Percentiles rank a stretch among this genome's conserved stretches.
Conservation (phyloP, 2,113 vertebrate species). For the Orthonyx spaldingii region DNA sequence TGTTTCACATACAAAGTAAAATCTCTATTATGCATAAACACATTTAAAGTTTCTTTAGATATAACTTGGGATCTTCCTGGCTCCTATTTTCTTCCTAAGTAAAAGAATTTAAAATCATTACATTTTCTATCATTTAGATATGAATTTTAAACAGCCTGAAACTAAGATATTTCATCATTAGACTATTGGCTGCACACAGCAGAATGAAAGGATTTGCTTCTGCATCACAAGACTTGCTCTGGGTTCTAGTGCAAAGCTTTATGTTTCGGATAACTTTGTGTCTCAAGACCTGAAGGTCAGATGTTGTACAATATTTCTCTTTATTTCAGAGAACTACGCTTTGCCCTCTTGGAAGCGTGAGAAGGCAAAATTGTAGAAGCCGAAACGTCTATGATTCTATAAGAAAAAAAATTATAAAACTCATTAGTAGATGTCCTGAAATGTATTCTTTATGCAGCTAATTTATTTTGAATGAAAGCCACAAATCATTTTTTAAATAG, state of each 20-base stretch:
- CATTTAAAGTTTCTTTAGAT: neutral
- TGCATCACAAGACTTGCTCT: neutral
- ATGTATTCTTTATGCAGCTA: neutral
- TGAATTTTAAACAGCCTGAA: neutral
- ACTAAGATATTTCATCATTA: neutral
- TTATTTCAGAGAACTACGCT: neutral
- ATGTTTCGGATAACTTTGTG: neutral
- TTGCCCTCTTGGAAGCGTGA: neutral
- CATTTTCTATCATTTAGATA: neutral
- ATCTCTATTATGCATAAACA: neutral
- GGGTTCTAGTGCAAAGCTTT: neutral
- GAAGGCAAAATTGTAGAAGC: neutral
- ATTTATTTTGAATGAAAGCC: neutral
- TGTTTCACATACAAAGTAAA: neutral
- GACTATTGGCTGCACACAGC: neutral
- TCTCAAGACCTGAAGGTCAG: neutral
- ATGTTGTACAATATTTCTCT: neutral
- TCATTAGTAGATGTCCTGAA: neutral
- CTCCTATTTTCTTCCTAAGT: neutral
- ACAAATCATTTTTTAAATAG: neutral
- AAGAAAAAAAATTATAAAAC: neutral
- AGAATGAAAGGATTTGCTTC: conserved; percentile 1
- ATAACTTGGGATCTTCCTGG: neutral
- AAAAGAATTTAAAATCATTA: neutral
- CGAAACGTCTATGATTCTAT: accelerated